phyloP scores from a whole-genome alignment of 2,113 vertebrate species.

The Amazona vittata region DNA sequence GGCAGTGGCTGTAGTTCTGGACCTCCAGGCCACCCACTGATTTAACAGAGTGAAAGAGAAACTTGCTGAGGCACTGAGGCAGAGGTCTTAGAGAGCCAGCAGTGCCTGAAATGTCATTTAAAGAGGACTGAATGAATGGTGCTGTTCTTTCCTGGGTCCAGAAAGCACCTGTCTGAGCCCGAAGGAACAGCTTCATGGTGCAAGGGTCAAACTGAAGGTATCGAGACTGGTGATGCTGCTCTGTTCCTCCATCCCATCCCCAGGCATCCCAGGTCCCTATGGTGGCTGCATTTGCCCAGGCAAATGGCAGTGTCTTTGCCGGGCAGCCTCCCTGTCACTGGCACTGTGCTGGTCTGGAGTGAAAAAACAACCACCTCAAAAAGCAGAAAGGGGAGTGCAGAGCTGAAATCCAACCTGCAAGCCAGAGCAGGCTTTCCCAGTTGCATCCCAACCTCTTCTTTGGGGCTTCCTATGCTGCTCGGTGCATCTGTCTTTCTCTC shows the following conservation, averaged over 20 bases:
- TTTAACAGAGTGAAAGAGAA: neutral
- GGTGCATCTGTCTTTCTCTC: neutral
- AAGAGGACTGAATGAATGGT: neutral
- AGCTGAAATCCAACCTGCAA: neutral
- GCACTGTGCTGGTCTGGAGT: fast-evolving
- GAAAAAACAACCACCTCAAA: neutral
- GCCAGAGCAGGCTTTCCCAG: neutral
- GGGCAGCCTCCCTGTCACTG: neutral
- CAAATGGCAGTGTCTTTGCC: neutral
- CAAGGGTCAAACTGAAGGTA: neutral
- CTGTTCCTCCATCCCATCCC: neutral
- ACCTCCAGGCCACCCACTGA: neutral
- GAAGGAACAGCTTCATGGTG: neutral
- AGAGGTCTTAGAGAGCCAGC: neutral
- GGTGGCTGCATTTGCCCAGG: neutral
- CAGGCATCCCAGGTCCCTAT: fast-evolving
- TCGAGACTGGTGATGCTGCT: neutral
- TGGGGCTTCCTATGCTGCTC: slow-evolving; percentile 25
- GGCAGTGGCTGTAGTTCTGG: neutral
- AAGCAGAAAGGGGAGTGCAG: neutral
- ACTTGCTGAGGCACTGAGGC: neutral
- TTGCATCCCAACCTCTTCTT: neutral
- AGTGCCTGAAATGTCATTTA: neutral
- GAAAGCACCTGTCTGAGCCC: neutral
- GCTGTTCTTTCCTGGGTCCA: neutral